Conservation (phyloP, 1,140 invertebrate genomes). For the Pseudomyrmex concolor region DNA sequence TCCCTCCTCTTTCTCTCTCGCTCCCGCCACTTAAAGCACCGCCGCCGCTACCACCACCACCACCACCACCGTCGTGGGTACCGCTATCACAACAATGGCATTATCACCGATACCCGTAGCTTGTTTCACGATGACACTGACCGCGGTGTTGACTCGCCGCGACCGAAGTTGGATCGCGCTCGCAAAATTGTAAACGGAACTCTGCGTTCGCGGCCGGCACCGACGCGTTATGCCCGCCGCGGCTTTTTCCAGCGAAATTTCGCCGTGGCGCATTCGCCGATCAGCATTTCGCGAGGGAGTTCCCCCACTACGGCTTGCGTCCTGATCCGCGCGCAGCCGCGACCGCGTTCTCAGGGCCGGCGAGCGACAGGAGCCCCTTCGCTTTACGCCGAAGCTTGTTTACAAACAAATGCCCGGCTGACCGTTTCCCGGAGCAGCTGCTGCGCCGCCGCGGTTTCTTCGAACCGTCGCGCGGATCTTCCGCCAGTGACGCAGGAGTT, state of each 20-base stretch:
- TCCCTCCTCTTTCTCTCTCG: not conserved
- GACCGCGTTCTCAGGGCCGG: conserved; percentile 67
- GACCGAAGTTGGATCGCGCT: conserved; percentile 18
- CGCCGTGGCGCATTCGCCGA: conserved; percentile 72
- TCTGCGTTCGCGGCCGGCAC: conserved; percentile 19
- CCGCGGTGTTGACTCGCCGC: not conserved
- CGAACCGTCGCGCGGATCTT: not conserved
- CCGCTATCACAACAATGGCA: conserved; percentile 79
- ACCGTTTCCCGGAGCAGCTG: not conserved
- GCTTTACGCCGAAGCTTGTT: conserved; percentile 39
- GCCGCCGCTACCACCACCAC: not conserved
- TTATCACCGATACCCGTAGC: conserved; percentile 59
- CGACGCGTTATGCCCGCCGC: conserved; percentile 55
- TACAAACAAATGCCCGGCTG: conserved; percentile 66
- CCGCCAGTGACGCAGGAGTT: not conserved
- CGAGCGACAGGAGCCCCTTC: conserved; percentile 28
- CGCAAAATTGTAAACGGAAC: not conserved
- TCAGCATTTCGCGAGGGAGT: conserved; percentile 75
- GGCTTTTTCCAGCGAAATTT: conserved; percentile 75
- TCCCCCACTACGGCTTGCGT: conserved; percentile 76
- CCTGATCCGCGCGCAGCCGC: conserved; percentile 72
- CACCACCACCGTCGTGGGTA: conserved; percentile 41
- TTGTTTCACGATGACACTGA: conserved; percentile 68
- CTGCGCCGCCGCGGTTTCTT: not conserved
- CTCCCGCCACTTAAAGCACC: conserved; percentile 6